These are phyloP conservation scores for Spinus pinus DNA, from an alignment of 2,797 vertebrate genomes.

Conservation along the genomic window DNA sequence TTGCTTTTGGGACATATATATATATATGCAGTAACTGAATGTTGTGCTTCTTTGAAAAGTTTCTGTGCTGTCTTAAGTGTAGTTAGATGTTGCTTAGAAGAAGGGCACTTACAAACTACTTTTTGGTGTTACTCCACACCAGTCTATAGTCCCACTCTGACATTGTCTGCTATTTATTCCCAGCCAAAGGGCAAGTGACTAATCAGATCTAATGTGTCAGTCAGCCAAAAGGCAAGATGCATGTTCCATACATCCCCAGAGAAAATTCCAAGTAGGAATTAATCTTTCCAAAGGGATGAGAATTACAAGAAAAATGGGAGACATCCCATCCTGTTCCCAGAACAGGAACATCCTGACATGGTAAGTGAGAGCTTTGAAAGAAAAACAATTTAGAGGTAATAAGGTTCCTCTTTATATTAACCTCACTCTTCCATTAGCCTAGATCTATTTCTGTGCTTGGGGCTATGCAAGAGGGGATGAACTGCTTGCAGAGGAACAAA, in stretches of 20 bases:
- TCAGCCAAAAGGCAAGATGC: background rate
- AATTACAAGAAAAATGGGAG: background rate
- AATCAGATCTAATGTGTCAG: background rate
- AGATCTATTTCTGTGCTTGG: background rate
- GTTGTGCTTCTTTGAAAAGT: background rate
- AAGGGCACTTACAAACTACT: background rate
- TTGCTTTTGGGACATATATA: background rate
- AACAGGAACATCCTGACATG: background rate
- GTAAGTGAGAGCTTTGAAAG: background rate
- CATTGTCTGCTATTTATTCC: background rate
- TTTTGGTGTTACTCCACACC: background rate
- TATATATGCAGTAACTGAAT: background rate
- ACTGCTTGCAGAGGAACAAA: background rate
- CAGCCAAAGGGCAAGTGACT: background rate
- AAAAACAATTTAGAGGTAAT: background rate
- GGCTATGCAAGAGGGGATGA: background rate
- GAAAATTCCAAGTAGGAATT: background rate
- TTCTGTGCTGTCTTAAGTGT: background rate
- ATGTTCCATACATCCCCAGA: background rate
- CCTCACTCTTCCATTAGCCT: slow-evolving; percentile 10
- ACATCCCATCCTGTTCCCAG: background rate
- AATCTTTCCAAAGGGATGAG: background rate
- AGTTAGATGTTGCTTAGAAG: background rate
- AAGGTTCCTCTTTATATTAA: slow-evolving; percentile 16
- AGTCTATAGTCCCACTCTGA: background rate